Percentiles rank a stretch among this genome's conserved stretches.
Conservation (phyloP, 1,140 invertebrate genomes). For the Melipona quadrifasciata region DNA sequence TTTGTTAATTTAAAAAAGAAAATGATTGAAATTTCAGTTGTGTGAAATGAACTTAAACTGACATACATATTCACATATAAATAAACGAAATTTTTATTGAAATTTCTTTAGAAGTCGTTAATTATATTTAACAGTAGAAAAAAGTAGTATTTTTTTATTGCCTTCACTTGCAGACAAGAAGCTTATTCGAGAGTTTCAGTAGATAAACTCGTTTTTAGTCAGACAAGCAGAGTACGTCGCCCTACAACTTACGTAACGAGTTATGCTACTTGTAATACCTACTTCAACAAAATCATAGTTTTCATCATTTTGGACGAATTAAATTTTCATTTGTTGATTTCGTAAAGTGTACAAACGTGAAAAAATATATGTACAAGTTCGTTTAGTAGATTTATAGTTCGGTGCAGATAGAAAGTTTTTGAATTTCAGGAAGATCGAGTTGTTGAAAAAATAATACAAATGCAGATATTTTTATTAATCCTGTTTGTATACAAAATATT, state of each 20-base stretch:
- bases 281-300: background rate
- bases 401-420: background rate
- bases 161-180: background rate
- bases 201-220: slow-evolving; percentile 25
- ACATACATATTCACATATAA: background rate
- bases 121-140: background rate
- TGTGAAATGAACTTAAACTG: background rate
- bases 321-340: background rate
- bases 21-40: background rate
- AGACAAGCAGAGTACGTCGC: background rate
- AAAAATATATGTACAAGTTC: background rate
- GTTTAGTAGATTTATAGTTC: background rate
- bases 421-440: background rate
- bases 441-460: background rate
- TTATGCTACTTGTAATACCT: background rate
- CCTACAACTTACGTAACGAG: background rate
- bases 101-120: background rate
- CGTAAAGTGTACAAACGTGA: background rate
- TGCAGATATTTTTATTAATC: background rate
- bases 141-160: background rate
- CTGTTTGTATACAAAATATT: background rate
- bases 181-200: slow-evolving; percentile 17
- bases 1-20: background rate
- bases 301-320: background rate
- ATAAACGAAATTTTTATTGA: background rate